These are phyloP conservation scores for Gymnocypris eckloni DNA, from an alignment of 2,797 vertebrate genomes.

Conservation along the genomic window DNA sequence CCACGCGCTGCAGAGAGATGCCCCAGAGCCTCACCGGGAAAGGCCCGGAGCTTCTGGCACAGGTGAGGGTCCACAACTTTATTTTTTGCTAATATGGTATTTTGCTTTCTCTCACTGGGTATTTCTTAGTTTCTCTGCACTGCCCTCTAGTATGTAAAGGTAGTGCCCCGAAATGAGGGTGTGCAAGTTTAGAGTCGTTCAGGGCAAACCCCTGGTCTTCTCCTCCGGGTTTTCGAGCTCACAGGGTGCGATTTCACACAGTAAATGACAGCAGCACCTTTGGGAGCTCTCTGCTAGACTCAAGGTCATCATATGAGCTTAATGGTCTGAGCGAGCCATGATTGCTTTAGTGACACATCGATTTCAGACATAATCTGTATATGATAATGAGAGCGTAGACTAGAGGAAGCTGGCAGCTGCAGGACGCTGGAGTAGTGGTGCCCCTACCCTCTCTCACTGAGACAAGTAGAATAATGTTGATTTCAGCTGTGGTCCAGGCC, in stretches of 20 bases:
- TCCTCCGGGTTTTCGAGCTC: neutral
- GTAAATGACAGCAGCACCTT: constrained; percentile 1
- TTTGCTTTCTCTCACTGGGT: neutral
- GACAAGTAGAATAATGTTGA: constrained; percentile 50
- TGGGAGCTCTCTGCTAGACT: constrained; percentile 19
- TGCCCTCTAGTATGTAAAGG: constrained; percentile 6
- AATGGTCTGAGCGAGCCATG: constrained; percentile 49
- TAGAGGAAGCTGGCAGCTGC: constrained; percentile 43
- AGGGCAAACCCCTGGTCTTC: constrained; percentile 8
- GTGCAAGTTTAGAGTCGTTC: constrained; percentile 20
- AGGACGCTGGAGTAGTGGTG: constrained; percentile 35
- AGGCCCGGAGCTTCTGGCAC: constrained; percentile 88
- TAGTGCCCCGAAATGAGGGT: neutral
- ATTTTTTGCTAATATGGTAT: neutral
- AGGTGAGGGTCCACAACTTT: constrained; percentile 78
- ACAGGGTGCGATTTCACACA: constrained; percentile 20
- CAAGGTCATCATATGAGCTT: constrained; percentile 47
- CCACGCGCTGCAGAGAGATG: constrained; percentile 96
- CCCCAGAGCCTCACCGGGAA: constrained; percentile 93
- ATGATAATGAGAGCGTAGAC: constrained; percentile 44
- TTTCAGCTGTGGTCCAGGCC: constrained; percentile 44
- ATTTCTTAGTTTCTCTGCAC: neutral
- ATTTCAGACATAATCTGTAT: constrained; percentile 52
- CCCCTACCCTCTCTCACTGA: constrained; percentile 25
- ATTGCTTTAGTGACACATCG: constrained; percentile 55